These are phyloP conservation scores for Macropus fuliginosus DNA, from an alignment of 2,797 vertebrate species.

Conservation along the genomic window DNA sequence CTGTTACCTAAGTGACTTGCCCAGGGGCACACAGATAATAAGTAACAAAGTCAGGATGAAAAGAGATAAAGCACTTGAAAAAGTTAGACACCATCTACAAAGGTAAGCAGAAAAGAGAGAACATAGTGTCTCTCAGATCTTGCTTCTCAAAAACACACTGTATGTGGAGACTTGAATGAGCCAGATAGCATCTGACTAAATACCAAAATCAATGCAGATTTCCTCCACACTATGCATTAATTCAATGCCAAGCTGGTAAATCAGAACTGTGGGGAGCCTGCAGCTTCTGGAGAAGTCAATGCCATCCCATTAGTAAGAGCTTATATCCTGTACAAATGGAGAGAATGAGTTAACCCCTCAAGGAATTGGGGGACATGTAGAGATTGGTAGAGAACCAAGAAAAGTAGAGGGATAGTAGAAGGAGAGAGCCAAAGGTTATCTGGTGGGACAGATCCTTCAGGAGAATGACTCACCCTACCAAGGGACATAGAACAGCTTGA, in stretches of 20 bases:
- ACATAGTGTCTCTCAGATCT: neutral
- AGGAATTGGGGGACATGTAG: neutral
- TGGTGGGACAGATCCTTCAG: neutral
- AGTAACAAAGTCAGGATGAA: neutral
- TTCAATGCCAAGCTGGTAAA: neutral
- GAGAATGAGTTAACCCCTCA: neutral
- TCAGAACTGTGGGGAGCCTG: neutral
- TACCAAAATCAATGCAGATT: neutral
- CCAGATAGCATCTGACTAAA: neutral
- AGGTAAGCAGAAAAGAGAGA: neutral
- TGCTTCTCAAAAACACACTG: neutral
- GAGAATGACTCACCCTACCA: neutral
- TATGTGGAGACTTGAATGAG: neutral
- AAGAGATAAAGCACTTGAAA: neutral
- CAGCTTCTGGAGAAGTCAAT: neutral
- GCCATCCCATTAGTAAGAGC: neutral
- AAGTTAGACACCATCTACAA: neutral
- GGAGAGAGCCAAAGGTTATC: neutral
- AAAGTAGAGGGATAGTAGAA: neutral
- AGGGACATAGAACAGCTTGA: neutral
- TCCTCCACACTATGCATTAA: neutral
- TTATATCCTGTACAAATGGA: neutral
- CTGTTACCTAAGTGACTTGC: neutral
- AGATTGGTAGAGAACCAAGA: neutral
- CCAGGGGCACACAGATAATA: neutral